Percentiles rank a stretch among this genome's conserved stretches.
Evolutionary conservation across 2,113 vertebrate genomes (phyloP).

Genomic region (Australoheros scitulus): DNA sequence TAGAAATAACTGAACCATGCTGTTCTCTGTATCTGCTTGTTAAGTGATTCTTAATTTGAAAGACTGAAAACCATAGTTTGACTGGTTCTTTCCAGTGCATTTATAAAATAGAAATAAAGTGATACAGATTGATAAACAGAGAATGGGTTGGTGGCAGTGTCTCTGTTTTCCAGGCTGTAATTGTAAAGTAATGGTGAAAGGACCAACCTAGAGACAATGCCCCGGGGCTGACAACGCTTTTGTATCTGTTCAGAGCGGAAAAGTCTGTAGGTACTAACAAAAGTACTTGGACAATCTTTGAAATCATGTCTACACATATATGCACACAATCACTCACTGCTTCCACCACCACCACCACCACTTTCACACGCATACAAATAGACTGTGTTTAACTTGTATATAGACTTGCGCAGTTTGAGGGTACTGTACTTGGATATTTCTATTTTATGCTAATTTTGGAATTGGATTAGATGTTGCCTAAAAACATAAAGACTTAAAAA

Average conservation of each 20-base stretch:
- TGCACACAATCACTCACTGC: background rate
- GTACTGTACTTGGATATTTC: background rate
- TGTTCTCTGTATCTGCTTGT: no score
- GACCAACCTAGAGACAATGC: background rate
- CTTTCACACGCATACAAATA: accelerated
- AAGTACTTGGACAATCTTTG: background rate
- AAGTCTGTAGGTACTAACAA: background rate
- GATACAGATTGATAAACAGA: background rate
- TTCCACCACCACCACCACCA: no score
- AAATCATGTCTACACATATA: background rate
- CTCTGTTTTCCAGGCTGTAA: background rate
- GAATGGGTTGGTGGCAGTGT: background rate
- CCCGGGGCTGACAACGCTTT: background rate
- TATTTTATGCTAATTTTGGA: background rate
- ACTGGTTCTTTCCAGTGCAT: background rate
- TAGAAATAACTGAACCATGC: background rate
- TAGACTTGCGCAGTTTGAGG: background rate
- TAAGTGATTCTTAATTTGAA: background rate
- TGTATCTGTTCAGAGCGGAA: background rate
- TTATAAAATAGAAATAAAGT: background rate
- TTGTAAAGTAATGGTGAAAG: background rate
- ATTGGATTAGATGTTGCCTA: background rate
- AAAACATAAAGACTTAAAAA: background rate
- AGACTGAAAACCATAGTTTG: background rate
- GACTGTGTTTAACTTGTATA: background rate